Base-by-base conservation (phyloP, 2,888 invertebrate genomes). In the Subacronicta megacephala region DNA sequence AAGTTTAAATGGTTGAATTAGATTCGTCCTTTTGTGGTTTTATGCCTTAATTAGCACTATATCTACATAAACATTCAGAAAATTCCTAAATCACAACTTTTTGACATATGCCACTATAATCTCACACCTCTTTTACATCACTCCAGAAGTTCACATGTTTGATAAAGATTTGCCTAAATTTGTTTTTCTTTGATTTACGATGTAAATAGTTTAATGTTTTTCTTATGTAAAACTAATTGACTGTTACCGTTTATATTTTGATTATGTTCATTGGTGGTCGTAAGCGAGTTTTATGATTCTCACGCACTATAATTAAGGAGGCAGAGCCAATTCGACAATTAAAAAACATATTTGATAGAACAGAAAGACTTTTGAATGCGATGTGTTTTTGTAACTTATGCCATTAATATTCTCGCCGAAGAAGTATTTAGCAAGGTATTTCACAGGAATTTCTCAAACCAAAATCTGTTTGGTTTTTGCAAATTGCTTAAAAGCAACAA, bases 181-280 rank as follows among this genome's bases (percentile, higher is more conserved):
- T 66, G 47, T 52, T 36, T 45, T 47, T 53, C 7, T 53, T 58
- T 53, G 50, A 40, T 55, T 37, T 51, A 3, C 5, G 12, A 12
- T 4, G 1, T 3, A 2, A n/a, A n/a, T 3, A 4, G 7, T 47
- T 29, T 46, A 43, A 37, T 15, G 16, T 61, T 59, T 62, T 71
- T 65, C 62, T 31, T 68, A 31, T 59, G 15, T 37, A 18, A 54
- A 71, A 38, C 44, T 75, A 75, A 72, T 72, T 72, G 61, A 45
- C 37, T 36, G 54, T 51, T 46, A 57, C 64, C 43, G 60, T 59
- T 33, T 49, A 45, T 51, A 53, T 59, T 52, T 57, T 54, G 43
- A 64, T 72, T 56, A 42, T 51, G 31, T 52, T 57, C 45, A 54
- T 67, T 52, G 64, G 58, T 72, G 68, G 76, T 68, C 68, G 17